Conservation (phyloP, 1,140 invertebrate genomes). For the Zeugodacus cucurbitae region DNA sequence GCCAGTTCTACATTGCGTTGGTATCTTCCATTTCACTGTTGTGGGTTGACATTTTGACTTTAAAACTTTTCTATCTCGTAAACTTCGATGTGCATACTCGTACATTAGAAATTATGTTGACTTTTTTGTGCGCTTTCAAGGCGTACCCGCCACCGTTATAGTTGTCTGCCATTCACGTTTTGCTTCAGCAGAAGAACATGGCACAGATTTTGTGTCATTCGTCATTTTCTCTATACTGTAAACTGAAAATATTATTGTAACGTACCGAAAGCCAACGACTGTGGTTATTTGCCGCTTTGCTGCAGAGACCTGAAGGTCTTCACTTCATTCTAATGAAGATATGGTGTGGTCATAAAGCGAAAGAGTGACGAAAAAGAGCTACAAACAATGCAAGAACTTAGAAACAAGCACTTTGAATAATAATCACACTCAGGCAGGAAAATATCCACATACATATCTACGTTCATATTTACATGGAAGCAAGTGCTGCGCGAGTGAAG, state of each 20-base stretch:
- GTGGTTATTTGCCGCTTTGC: not conserved
- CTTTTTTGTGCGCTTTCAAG: not conserved
- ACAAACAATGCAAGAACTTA: not conserved
- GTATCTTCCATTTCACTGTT: not conserved
- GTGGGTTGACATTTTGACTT: not conserved
- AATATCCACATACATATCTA: not conserved
- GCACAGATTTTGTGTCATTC: slow-evolving; percentile 15
- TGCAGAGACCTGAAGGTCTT: not conserved
- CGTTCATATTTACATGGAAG: not conserved
- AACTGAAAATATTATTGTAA: not conserved
- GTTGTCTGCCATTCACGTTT: not conserved
- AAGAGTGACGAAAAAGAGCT: not conserved
- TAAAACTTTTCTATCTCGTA: not conserved
- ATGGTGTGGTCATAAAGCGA: slow-evolving; percentile 5
- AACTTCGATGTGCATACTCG: not conserved
- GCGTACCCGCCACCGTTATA: not conserved
- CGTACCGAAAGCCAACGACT: not conserved
- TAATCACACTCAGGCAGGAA: not conserved
- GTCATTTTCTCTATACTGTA: not conserved
- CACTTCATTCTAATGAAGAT: not conserved
- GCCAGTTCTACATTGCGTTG: not conserved
- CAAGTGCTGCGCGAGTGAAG: not conserved
- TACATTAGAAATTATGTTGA: not conserved
- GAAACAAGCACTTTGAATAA: slow-evolving; percentile 18
- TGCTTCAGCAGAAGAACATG: not conserved